Base-by-base conservation (phyloP, 2,888 invertebrate species). In the Toxonevra muliebris region DNA sequence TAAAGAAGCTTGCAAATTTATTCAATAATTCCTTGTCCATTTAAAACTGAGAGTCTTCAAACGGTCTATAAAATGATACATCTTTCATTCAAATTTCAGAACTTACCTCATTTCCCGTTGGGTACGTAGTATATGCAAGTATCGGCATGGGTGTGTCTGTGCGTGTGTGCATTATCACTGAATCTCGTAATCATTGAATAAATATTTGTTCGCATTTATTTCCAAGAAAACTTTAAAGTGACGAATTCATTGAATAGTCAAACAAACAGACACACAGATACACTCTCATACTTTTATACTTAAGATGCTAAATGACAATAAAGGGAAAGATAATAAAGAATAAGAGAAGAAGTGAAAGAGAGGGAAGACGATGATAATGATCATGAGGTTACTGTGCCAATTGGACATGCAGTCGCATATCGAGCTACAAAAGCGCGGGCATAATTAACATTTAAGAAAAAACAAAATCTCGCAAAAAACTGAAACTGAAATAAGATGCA, bases 371-470 rank as follows among this genome's bases (percentile, higher is more conserved):
- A 13, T 5, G 15, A 48, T 48, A 11, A 41, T 30, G 57, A 7
- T 20, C 45, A 68, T 40, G 59, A 48, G 69, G 69, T 69, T 61
- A 69, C 65, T 69, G 61, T 69, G 69, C 62, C 69, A 69, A 69
- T 69, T 65, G 69, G 48, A 40, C 60, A 54, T 50, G 52, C 43
- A 61, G 53, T 54, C 17, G n/a, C 58, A 48, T n/a, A 58, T 55
- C 17, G 13, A 55, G 30, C 30, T 30, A 45, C 30, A 15, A 20
- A 50, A 58, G 52, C 42, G 48, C 40, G 57, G 19, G 10, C 20
- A 50, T 40, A 11, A 64, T 53, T 13, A 43, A 13, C 58, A 50
- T 17, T 10, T 17, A 30, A 30, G 7, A 30, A 30, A 30, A 30
- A 30, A 30, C 30, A 30, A 30, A 30, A 30, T 7, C n/a, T n/a